Percentiles rank a stretch among this genome's conserved stretches.
Conservation (phyloP, 2,113 vertebrate species). For the Brachypodius melanocephalos region DNA sequence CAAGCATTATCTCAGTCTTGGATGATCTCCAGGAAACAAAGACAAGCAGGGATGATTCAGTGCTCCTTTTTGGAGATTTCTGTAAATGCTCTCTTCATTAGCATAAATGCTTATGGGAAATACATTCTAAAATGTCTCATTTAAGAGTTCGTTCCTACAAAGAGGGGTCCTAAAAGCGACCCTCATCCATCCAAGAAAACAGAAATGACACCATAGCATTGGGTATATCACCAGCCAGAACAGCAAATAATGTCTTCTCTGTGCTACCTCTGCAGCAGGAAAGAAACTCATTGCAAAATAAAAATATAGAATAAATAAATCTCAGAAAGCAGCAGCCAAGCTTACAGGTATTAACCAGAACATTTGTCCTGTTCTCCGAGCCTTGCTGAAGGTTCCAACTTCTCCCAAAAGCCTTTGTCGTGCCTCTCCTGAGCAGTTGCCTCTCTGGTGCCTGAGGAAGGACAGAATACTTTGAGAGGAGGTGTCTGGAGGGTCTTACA, state of each 20-base stretch:
- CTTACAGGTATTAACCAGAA: background rate
- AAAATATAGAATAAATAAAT: background rate
- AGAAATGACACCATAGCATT: fast-evolving
- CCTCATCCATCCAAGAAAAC: background rate
- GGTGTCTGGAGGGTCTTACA: background rate
- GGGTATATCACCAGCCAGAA: background rate
- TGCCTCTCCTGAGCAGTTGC: background rate
- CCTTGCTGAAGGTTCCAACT: background rate
- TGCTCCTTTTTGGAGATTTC: background rate
- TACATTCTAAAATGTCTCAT: background rate
- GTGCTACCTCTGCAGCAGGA: background rate
- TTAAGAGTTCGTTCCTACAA: background rate
- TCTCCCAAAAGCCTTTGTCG: background rate
- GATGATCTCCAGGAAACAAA: conserved; percentile 10
- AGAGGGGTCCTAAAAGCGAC: background rate
- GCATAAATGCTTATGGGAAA: background rate
- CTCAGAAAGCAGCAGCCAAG: background rate
- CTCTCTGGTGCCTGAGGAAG: background rate
- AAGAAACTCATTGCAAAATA: background rate
- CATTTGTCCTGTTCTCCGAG: background rate
- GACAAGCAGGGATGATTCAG: conserved; percentile 3
- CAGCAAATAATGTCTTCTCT: background rate
- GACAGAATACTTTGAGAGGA: background rate
- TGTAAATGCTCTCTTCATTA: conserved; percentile 2
- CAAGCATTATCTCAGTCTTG: conserved; percentile 18